Percentiles rank a stretch among this genome's conserved stretches.
phyloP scores from a whole-genome alignment of 2,888 invertebrate genomes.

The Xanthia togata region DNA sequence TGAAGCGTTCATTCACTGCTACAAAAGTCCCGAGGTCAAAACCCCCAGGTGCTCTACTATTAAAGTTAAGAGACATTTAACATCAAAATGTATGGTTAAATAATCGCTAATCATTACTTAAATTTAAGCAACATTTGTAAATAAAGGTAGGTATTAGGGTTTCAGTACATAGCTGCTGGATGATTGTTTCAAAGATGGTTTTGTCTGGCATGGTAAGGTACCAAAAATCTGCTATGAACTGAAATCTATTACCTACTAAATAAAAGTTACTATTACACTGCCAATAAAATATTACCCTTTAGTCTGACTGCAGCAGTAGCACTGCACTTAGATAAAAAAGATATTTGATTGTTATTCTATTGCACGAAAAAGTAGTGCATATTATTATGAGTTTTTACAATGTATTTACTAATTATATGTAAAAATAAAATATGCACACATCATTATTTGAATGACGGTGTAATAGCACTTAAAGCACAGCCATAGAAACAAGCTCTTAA shows the following conservation, averaged over 20 bases:
- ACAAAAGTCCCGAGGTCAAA: too few species aligned
- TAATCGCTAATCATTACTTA: too few species aligned
- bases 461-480: slow-evolving; percentile 1
- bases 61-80: too few species aligned
- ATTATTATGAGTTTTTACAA: neutral
- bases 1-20: too few species aligned
- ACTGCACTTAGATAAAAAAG: neutral
- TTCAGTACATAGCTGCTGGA: slow-evolving; percentile 28
- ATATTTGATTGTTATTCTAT: slow-evolving; percentile 6
- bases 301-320: slow-evolving; percentile 1
- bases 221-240: slow-evolving; percentile 11
- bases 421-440: slow-evolving; percentile 5
- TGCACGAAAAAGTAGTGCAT: neutral
- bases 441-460: slow-evolving; percentile 19
- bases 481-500: neutral
- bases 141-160: slow-evolving; percentile 4
- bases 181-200: slow-evolving; percentile 16
- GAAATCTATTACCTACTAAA: slow-evolving; percentile 13
- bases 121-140: too few species aligned
- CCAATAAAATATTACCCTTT: slow-evolving; percentile 10
- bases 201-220: slow-evolving; percentile 30
- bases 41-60: too few species aligned
- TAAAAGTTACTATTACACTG: slow-evolving; percentile 12
- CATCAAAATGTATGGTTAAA: too few species aligned
- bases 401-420: neutral